Conservation (phyloP, 2,797 vertebrate species). For the Xiphorhynchus erythropygius region DNA sequence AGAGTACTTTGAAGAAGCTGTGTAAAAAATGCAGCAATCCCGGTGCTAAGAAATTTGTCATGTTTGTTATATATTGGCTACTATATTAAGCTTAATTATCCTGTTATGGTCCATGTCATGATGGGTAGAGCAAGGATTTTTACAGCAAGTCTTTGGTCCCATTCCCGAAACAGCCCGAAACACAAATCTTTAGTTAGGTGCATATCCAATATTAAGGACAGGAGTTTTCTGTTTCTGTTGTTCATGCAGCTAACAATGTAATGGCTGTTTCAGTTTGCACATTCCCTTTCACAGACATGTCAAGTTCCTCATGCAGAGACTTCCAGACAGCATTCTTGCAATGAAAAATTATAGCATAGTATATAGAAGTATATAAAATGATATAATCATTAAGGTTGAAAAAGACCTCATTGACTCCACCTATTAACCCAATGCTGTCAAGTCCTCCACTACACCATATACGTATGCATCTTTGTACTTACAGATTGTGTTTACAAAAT, state of each 20-base stretch:
- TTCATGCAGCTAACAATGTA: background rate
- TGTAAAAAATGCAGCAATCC: background rate
- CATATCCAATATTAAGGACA: background rate
- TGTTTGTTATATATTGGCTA: background rate
- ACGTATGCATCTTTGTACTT: background rate
- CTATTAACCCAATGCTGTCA: background rate
- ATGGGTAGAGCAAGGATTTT: background rate
- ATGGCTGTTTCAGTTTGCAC: background rate
- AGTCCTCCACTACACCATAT: background rate
- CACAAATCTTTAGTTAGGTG: background rate
- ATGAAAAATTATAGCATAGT: background rate
- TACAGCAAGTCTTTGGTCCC: background rate
- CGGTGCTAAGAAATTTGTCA: background rate
- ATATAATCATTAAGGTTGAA: background rate
- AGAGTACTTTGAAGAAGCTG: background rate
- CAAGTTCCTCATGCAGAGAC: background rate
- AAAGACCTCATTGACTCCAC: background rate
- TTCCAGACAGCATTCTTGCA: background rate
- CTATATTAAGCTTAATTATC: background rate
- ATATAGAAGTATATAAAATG: background rate
- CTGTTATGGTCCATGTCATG: background rate
- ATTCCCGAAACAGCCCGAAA: background rate
- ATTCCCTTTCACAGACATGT: rapidly evolving
- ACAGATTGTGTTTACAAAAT: background rate
- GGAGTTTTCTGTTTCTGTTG: background rate